Evolutionary conservation across 37 sponge, comb jelly and placozoan species (phyloP).

Genomic region (Tethya wilhelma): DNA sequence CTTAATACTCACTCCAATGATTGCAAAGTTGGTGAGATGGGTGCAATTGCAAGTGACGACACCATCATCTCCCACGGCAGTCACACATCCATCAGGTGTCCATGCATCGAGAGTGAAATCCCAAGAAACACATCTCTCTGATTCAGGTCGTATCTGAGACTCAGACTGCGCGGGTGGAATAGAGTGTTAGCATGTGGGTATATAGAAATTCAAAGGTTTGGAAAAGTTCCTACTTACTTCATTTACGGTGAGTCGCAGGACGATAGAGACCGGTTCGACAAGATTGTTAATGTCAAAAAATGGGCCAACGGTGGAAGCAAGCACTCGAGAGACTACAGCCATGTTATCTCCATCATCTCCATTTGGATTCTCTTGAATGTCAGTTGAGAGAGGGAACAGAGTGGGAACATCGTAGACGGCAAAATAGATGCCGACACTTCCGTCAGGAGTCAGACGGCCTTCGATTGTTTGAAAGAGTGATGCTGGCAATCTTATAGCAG

Average conservation of each 20-base stretch:
- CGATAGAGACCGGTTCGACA: not conserved
- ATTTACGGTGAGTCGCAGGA: not conserved
- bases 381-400: constrained; percentile 21
- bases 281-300: not conserved
- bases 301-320: not conserved
- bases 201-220: too few relatives aligned
- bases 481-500: not conserved
- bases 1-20: constrained; percentile 45
- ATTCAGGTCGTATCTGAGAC: too few relatives aligned
- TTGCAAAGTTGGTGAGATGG: constrained; percentile 65
- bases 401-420: not conserved
- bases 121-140: too few relatives aligned
- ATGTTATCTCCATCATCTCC: too few relatives aligned
- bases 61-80: not conserved
- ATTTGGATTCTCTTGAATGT: too few relatives aligned
- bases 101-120: too few relatives aligned
- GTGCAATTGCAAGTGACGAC: constrained; percentile 28
- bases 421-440: not conserved
- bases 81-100: constrained; percentile 33
- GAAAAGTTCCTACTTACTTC: not conserved
- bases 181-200: too few relatives aligned
- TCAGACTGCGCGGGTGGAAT: too few relatives aligned
- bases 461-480: not conserved
- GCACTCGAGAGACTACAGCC: constrained; percentile 7
- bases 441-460: too few relatives aligned